These are phyloP conservation scores for Hippocampus barbouri DNA, from an alignment of 2,113 vertebrate genomes.

Conservation along the genomic window DNA sequence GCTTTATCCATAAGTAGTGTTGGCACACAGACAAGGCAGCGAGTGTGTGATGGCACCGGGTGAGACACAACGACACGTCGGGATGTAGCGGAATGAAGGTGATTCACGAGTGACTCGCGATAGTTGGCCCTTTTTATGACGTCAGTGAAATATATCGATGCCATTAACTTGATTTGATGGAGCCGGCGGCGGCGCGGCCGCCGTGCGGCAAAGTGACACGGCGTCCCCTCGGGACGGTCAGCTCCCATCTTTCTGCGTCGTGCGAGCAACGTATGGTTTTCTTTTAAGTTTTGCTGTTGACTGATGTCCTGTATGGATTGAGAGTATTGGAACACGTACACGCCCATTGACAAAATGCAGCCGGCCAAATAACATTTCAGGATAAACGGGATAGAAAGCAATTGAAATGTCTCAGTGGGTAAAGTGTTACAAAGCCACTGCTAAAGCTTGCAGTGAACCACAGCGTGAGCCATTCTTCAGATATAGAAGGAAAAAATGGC, in stretches of 20 bases:
- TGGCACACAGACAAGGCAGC: conserved; percentile 48
- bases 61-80: conserved; percentile 26
- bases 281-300: no score
- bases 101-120: conserved; percentile 40
- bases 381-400: no score
- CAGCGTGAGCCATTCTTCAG: no score
- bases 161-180: conserved; percentile 57
- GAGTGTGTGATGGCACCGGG: conserved; percentile 44
- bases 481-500: no score
- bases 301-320: no score
- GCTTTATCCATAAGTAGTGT: conserved; percentile 42
- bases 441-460: no score
- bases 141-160: conserved; percentile 33
- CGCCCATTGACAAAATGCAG: no score
- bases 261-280: no score
- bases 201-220: conserved; percentile 8
- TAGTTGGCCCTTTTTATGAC: conserved; percentile 45
- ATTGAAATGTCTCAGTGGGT: no score
- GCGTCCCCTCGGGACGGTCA: conserved; percentile 1
- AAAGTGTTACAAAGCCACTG: no score
- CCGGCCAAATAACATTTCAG: no score
- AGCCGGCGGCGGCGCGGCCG: conserved; percentile 13
- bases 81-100: conserved; percentile 27
- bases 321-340: not conserved
- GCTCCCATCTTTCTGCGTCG: not conserved